A percentile compares a stretch with the other conserved stretches of the same genome.
Conservation (phyloP, 2,888 invertebrate genomes). For the Junonia oenone region DNA sequence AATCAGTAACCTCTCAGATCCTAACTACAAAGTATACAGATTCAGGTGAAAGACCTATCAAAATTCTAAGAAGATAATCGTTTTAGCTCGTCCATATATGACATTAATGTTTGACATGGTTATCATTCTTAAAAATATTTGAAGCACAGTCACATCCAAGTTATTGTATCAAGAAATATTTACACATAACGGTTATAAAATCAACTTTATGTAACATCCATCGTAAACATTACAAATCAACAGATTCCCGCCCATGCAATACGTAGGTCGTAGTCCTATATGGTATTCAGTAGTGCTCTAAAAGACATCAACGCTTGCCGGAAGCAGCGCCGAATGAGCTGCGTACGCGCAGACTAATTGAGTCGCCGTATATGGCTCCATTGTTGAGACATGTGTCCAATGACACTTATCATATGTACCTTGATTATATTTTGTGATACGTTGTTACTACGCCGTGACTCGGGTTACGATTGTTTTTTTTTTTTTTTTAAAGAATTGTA, state of each 20-base stretch:
- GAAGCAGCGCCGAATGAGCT: conserved; percentile 34
- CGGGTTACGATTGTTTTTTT: conserved; percentile 2
- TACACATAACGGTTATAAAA: not conserved
- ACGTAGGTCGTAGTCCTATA: conserved; percentile 31
- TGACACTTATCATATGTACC: conserved; percentile 33
- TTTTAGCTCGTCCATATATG: too few relatives aligned
- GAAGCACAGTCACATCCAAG: too few relatives aligned
- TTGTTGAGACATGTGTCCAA: conserved; percentile 38
- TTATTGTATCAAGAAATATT: not conserved
- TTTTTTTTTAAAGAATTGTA: not conserved
- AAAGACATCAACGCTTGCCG: conserved; percentile 51
- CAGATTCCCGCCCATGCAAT: conserved; percentile 24
- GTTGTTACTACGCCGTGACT: conserved; percentile 8
- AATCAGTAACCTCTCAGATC: too few relatives aligned
- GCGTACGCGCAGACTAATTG: conserved; percentile 40
- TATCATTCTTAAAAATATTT: too few relatives aligned
- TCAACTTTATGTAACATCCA: not conserved
- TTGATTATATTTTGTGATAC: conserved; percentile 11
- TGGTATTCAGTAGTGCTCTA: conserved; percentile 34
- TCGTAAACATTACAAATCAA: conserved; percentile 15
- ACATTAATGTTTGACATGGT: too few relatives aligned
- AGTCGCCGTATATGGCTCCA: conserved; percentile 35
- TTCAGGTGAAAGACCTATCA: too few relatives aligned
- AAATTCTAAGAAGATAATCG: too few relatives aligned
- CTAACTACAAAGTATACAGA: too few relatives aligned